Evolutionary conservation across 2,113 vertebrate genomes (phyloP).

Genomic region (Pavo muticus): DNA sequence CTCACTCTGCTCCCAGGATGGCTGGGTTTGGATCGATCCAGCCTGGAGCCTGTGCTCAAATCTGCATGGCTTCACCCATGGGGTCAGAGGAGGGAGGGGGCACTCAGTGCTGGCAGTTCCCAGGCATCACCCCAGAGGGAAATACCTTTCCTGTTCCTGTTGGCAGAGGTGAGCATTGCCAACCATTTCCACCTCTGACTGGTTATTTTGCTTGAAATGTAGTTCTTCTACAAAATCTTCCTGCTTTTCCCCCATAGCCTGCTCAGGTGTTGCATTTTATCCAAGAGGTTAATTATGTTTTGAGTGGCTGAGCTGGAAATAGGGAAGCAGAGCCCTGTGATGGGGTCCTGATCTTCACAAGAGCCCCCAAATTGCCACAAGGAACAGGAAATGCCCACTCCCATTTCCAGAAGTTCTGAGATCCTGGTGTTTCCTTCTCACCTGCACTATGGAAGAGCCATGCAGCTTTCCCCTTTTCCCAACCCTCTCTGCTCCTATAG

Average conservation of each 20-base stretch:
- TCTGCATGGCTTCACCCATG: background rate
- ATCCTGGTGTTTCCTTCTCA: background rate
- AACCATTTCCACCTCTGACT: background rate
- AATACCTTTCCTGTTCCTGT: background rate
- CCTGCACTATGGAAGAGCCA: background rate
- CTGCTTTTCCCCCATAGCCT: background rate
- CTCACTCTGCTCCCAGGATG: background rate
- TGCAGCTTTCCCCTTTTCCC: background rate
- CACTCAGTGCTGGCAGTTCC: background rate
- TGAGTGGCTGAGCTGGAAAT: background rate
- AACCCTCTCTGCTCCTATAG: background rate
- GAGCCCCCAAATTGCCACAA: rapidly evolving
- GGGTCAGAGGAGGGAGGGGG: background rate
- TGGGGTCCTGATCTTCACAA: background rate
- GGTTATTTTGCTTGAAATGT: background rate
- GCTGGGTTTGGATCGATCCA: background rate
- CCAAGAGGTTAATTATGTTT: background rate
- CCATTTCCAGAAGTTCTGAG: background rate
- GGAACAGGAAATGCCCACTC: background rate
- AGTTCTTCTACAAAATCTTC: background rate
- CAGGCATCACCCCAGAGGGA: background rate
- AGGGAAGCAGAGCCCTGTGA: background rate
- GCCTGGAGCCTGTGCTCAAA: background rate
- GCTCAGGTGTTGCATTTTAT: background rate
- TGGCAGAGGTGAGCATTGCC: background rate